Base-by-base conservation (phyloP, 2,797 vertebrate species). In the Lithobates sylvaticus region DNA sequence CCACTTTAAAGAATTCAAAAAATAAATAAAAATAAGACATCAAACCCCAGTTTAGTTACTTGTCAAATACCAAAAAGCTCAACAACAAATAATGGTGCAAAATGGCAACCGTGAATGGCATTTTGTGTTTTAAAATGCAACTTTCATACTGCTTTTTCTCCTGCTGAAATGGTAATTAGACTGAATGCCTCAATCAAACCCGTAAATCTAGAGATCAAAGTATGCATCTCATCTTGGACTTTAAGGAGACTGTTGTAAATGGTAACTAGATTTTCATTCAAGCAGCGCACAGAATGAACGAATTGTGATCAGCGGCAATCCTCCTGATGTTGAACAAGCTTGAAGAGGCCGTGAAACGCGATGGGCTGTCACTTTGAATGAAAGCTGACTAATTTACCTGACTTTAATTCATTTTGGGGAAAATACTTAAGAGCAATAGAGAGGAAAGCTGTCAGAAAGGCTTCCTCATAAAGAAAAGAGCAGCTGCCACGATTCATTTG, bases 331-430 rank as follows among this genome's bases (percentile, higher is more conserved):
- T 42, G 61, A 76, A 76, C 29, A 27, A 64, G 68, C 32, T 71
- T 47, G 50, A 27, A 81, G 76, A 83, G 42, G 44, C n/a, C 44
- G 69, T 32, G 64, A 84, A 78, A 79, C 64, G 21, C n/a, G 42
- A 42, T 74, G 27, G 75, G 77, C 86, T 89, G 89, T 89, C 89
- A 88, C 18, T 85, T 88, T 89, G 82, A 89, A 81, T 84, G 79
- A 88, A 90, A 81, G 84, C 84, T 76, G 80, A 80, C 81, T 90
- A 88, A 73, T 86, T 88, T 34, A 10, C 54, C 88, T 86, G 86
- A 83, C 86, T 50, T 87, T 87, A 87, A 89, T 90, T 92, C 78
- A 88, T 88, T 90, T 85, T 86, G 84, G 76, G 85, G 76, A 75
- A 88, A 88, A 79, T 71, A 86, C 83, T 89, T 90, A 78, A 70